Conservation (phyloP, 2,888 invertebrate genomes). For the Iselma pallidipennis region DNA sequence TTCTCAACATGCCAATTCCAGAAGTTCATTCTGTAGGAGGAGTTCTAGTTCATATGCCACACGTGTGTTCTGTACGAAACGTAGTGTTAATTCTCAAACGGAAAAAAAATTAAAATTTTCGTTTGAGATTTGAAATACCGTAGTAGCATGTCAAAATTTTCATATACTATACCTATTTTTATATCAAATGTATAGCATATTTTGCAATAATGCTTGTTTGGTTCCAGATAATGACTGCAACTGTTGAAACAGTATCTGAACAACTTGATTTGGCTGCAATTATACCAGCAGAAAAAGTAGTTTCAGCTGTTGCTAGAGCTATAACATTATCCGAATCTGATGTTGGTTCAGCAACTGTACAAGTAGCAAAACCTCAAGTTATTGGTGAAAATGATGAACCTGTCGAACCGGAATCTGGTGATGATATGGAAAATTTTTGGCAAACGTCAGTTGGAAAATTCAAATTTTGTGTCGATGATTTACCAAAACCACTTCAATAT, state of each 20-base stretch:
- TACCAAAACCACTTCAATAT: constrained; percentile 91
- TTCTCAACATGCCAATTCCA: constrained; percentile 66
- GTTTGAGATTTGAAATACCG: constrained; percentile 16
- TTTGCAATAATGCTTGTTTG: not conserved
- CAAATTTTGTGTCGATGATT: constrained; percentile 84
- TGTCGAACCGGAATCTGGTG: constrained; percentile 69
- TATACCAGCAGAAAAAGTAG: constrained; percentile 75
- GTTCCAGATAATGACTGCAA: constrained; percentile 88
- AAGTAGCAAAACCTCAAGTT: constrained; percentile 75
- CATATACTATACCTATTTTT: constrained; percentile 5
- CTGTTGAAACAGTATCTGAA: constrained; percentile 92
- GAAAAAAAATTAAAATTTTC: constrained; percentile 26
- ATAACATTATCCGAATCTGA: constrained; percentile 89
- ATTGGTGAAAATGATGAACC: constrained; percentile 77
- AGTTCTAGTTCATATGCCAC: constrained; percentile 89
- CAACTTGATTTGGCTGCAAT: constrained; percentile 87
- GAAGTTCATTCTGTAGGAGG: constrained; percentile 82
- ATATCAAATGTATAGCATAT: constrained; percentile 10
- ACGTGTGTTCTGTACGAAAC: constrained; percentile 72
- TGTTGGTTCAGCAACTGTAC: constrained; percentile 74
- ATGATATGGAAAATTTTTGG: constrained; percentile 86
- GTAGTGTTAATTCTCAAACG: constrained; percentile 32
- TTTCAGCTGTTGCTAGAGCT: constrained; percentile 82
- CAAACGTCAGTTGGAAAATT: constrained; percentile 92
- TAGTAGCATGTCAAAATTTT: not conserved